Conservation (phyloP, 2,113 vertebrate genomes). For the Hassar affinis region DNA sequence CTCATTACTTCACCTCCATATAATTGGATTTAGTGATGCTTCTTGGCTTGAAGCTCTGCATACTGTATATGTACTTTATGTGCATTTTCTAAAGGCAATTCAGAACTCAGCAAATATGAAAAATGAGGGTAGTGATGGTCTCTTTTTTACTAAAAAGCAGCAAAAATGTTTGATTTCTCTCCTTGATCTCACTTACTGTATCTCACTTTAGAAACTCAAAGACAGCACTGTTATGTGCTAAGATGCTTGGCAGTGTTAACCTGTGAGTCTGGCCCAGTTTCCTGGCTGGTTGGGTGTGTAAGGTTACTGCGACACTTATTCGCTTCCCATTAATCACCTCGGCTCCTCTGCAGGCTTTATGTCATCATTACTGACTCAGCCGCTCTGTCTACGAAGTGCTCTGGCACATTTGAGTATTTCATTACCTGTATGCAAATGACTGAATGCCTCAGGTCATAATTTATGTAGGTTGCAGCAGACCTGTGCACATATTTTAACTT, state of each 20-base stretch:
- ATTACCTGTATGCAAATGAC: constrained; percentile 63
- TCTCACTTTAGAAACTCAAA: constrained; percentile 31
- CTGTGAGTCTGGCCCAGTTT: constrained; percentile 54
- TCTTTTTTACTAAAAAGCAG: constrained; percentile 11
- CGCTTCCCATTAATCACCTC: constrained; percentile 54
- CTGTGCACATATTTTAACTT: constrained; percentile 53
- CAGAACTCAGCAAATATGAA: constrained; percentile 8
- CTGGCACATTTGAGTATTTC: constrained; percentile 61
- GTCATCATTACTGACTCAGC: constrained; percentile 57
- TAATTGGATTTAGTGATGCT: neutral
- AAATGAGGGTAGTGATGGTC: constrained; percentile 6
- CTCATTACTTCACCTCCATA: neutral
- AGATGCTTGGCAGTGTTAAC: constrained; percentile 43
- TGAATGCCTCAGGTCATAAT: constrained; percentile 60
- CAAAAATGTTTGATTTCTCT: constrained; percentile 11
- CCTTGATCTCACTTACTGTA: constrained; percentile 38
- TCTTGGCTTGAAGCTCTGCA: no score
- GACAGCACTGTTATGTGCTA: constrained; percentile 19
- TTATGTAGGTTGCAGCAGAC: constrained; percentile 55
- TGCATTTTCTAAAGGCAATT: neutral
- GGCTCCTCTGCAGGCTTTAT: constrained; percentile 48
- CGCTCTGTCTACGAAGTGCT: constrained; percentile 43
- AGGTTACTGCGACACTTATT: constrained; percentile 46
- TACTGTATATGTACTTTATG: neutral
- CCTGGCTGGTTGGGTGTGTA: constrained; percentile 34